Conservation (phyloP, 2,113 vertebrate species). For the Indicator indicator region DNA sequence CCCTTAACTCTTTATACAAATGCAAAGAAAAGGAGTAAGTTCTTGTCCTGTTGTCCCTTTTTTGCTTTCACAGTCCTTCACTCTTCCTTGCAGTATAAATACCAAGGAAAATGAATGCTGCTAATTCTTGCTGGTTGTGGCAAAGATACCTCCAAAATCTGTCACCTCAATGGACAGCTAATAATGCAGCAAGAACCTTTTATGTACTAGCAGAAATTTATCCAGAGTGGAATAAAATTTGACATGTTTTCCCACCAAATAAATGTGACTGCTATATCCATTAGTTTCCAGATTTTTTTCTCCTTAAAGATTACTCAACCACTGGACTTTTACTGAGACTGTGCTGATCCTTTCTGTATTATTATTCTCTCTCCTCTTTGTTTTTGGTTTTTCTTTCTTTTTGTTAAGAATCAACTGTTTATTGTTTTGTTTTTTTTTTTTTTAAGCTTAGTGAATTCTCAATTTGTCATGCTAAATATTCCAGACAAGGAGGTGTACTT, state of each 20-base stretch:
- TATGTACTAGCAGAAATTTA: neutral
- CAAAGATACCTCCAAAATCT: neutral
- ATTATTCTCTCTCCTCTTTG: neutral
- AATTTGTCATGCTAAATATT: neutral
- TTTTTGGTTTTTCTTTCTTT: neutral
- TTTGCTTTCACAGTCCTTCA: neutral
- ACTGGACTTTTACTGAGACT: neutral
- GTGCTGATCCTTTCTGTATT: neutral
- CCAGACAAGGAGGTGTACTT: neutral
- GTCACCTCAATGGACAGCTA: neutral
- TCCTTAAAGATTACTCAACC: neutral
- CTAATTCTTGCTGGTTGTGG: neutral
- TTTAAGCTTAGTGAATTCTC: conserved; percentile 2
- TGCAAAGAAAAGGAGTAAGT: neutral
- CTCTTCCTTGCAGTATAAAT: neutral
- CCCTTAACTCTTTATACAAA: neutral
- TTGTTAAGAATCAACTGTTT: neutral
- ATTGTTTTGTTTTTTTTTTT: too few species aligned
- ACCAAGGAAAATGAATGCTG: neutral
- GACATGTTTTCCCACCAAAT: neutral
- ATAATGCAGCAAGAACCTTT: neutral
- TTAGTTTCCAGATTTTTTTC: neutral
- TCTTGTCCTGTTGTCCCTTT: neutral
- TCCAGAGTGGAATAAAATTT: neutral
- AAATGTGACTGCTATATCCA: neutral